Evolutionary conservation across 2,797 vertebrate species (phyloP).

Genomic region (Siniperca obscura): DNA sequence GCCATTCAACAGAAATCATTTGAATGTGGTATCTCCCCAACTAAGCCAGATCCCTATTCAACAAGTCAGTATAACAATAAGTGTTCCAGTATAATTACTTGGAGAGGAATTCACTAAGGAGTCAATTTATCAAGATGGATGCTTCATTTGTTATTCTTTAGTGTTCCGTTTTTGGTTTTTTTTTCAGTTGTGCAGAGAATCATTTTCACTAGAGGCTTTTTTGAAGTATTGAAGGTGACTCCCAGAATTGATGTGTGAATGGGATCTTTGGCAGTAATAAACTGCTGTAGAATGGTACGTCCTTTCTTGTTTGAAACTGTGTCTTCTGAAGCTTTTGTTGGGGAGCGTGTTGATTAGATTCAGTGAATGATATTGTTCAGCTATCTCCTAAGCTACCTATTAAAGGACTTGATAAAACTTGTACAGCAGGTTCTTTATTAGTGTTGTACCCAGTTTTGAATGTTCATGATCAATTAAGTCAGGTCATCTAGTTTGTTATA

Average conservation of each 20-base stretch:
- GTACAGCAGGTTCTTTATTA: slow-evolving; percentile 35
- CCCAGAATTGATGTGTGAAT: slow-evolving; percentile 76
- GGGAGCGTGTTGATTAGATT: slow-evolving; percentile 58
- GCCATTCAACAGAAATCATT: slow-evolving; percentile 19
- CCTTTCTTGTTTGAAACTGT: slow-evolving; percentile 75
- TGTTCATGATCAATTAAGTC: slow-evolving; percentile 44
- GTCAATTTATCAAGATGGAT: slow-evolving; percentile 65
- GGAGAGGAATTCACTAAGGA: slow-evolving; percentile 52
- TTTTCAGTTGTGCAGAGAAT: slow-evolving; percentile 60
- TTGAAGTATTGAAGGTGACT: slow-evolving; percentile 80
- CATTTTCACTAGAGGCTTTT: slow-evolving; percentile 64
- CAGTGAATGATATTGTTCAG: slow-evolving; percentile 46
- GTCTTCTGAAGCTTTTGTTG: slow-evolving; percentile 70
- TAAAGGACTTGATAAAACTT: slow-evolving; percentile 39
- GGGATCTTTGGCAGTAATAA: slow-evolving; percentile 75
- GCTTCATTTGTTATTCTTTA: slow-evolving; percentile 64
- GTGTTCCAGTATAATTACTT: slow-evolving; percentile 72
- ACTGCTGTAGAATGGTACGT: slow-evolving; percentile 63
- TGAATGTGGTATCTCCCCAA: slow-evolving; percentile 34
- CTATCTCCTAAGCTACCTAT: slow-evolving; percentile 48
- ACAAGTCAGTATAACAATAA: slow-evolving; percentile 65
- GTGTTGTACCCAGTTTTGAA: slow-evolving; percentile 23
- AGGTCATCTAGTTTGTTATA: slow-evolving; percentile 41
- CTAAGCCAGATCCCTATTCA: slow-evolving; percentile 45
- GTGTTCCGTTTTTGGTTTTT: slow-evolving; percentile 44